phyloP scores from a whole-genome alignment of 2,113 vertebrate species.

The Galbula dea region DNA sequence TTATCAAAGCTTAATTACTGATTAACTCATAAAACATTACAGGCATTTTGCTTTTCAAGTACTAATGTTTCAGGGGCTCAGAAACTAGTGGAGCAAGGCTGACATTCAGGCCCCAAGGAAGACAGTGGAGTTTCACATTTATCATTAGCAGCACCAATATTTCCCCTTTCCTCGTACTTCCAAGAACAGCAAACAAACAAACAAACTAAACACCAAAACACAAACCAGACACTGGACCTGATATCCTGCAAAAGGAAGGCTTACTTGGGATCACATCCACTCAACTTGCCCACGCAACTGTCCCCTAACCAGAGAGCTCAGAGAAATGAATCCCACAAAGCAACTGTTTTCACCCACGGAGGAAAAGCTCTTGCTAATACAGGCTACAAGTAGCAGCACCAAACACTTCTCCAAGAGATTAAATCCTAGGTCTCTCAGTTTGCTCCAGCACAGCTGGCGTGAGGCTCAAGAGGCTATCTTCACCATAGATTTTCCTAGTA shows the following conservation, averaged over 20 bases:
- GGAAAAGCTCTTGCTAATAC: background rate
- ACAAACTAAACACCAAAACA: background rate
- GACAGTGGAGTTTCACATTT: background rate
- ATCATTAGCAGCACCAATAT: background rate
- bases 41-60: background rate
- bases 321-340: background rate
- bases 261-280: background rate
- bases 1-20: background rate
- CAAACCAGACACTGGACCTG: background rate
- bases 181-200: background rate
- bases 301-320: background rate
- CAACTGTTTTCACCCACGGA: fast-evolving
- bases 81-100: background rate
- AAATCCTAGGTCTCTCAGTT: background rate
- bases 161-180: background rate
- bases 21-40: background rate
- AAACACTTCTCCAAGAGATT: background rate
- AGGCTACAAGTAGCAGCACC: background rate
- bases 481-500: background rate
- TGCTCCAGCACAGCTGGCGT: background rate
- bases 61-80: background rate
- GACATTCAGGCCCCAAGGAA: background rate
- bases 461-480: background rate
- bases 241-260: background rate
- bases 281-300: background rate